These are phyloP conservation scores for Leiothrix lutea DNA, from an alignment of 2,113 vertebrate species.

Conservation along the genomic window DNA sequence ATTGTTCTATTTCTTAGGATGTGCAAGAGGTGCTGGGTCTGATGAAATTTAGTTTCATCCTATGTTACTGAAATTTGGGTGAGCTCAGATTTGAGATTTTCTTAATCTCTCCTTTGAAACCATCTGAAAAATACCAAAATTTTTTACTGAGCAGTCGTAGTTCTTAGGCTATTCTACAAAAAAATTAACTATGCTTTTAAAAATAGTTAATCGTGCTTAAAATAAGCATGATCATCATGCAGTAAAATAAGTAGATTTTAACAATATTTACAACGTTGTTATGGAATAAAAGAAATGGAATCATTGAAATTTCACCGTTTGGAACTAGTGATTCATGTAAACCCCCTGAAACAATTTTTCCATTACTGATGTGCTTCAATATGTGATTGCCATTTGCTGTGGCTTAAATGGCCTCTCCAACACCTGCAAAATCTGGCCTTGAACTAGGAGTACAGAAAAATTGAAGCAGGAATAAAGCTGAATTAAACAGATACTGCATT, in stretches of 20 bases:
- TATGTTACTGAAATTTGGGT: not conserved
- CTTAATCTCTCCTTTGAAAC: not conserved
- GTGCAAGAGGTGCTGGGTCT: not conserved
- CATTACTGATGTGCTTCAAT: not conserved
- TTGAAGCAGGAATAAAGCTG: not conserved
- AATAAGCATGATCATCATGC: too few species aligned
- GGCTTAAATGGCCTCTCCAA: not conserved
- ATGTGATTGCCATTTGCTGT: not conserved
- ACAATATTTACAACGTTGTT: not conserved
- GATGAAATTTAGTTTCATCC: not conserved
- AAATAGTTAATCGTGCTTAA: too few species aligned
- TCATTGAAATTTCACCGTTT: not conserved
- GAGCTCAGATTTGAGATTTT: not conserved
- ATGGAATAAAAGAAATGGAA: not conserved
- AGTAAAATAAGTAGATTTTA: not conserved
- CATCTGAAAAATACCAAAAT: not conserved
- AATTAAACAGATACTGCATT: not conserved
- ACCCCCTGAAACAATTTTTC: not conserved
- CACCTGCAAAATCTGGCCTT: not conserved
- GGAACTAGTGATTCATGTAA: not conserved
- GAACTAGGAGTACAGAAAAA: not conserved
- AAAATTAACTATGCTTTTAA: not conserved
- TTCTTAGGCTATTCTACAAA: not conserved
- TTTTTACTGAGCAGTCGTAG: not conserved
- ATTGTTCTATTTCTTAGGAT: constrained; percentile 1